phyloP scores from a whole-genome alignment of 2,113 vertebrate genomes.

The Melanostigma gelatinosum region DNA sequence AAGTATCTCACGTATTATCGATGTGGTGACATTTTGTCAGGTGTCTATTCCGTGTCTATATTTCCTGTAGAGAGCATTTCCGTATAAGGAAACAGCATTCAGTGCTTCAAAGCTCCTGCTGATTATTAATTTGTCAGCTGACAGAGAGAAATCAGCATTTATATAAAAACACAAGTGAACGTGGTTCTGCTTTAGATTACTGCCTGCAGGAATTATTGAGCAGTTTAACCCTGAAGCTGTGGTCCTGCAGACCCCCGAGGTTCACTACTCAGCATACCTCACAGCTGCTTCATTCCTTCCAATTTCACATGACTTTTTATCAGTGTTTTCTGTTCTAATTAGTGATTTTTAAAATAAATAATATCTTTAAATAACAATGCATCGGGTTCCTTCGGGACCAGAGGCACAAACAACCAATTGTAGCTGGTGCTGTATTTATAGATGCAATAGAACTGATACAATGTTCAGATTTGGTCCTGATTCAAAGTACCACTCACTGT shows the following conservation, averaged over 20 bases:
- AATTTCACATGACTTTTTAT: neutral
- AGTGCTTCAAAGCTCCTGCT: neutral
- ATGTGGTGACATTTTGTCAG: neutral
- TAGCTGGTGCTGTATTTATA: neutral
- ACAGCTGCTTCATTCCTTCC: neutral
- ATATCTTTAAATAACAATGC: neutral
- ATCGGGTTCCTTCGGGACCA: neutral
- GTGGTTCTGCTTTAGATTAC: neutral
- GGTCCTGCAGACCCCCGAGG: neutral
- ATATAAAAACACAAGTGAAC: neutral
- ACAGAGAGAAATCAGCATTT: neutral
- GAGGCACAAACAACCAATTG: neutral
- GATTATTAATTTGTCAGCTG: neutral
- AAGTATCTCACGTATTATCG: neutral
- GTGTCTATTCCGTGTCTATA: neutral
- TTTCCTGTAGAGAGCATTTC: neutral
- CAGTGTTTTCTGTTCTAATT: neutral
- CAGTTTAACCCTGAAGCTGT: neutral
- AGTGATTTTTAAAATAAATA: neutral
- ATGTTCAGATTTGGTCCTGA: neutral
- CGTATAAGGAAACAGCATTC: neutral
- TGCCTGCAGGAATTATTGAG: neutral
- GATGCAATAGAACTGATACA: neutral
- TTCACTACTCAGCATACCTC: neutral
- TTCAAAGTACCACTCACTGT: neutral